Evolutionary conservation across 2,797 vertebrate genomes (phyloP).

Genomic region (Hydrolagus colliei): DNA sequence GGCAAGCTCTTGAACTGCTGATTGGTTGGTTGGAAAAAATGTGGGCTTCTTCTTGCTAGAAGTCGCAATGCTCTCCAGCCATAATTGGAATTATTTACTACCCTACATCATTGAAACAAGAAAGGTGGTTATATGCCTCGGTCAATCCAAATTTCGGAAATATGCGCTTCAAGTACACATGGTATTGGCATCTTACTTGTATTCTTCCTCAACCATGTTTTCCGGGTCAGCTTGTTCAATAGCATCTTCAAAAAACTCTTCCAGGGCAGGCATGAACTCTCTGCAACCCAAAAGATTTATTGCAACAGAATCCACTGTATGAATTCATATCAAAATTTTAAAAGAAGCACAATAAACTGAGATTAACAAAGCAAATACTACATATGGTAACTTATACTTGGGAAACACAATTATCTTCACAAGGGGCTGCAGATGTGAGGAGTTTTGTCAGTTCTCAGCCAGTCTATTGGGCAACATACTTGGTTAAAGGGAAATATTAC

Average conservation of each 20-base stretch:
- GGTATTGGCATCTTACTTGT: slow-evolving; percentile 82
- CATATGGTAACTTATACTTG: background rate
- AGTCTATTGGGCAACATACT: background rate
- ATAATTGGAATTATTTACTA: slow-evolving; percentile 92
- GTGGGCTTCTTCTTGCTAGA: slow-evolving; percentile 87
- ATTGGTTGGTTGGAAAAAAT: slow-evolving; percentile 97
- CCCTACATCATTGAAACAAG: slow-evolving; percentile 52
- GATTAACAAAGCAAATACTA: slow-evolving; percentile 24
- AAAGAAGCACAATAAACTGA: background rate
- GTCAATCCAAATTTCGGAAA: background rate
- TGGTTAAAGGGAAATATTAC: background rate
- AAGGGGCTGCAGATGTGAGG: too few relatives aligned
- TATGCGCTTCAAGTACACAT: background rate
- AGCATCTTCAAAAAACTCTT: slow-evolving; percentile 94
- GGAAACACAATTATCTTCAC: background rate
- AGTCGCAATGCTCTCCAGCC: slow-evolving; percentile 91
- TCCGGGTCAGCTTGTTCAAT: slow-evolving; percentile 94
- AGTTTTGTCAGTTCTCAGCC: background rate
- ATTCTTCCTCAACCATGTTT: slow-evolving; percentile 96
- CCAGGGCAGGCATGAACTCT: slow-evolving; percentile 93
- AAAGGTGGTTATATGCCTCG: background rate
- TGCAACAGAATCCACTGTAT: background rate
- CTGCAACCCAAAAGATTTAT: slow-evolving; percentile 47
- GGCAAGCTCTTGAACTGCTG: slow-evolving; percentile 97
- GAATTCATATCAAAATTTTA: background rate